Evolutionary conservation across 2,797 vertebrate species (phyloP).

Genomic region (Danio choprae): DNA sequence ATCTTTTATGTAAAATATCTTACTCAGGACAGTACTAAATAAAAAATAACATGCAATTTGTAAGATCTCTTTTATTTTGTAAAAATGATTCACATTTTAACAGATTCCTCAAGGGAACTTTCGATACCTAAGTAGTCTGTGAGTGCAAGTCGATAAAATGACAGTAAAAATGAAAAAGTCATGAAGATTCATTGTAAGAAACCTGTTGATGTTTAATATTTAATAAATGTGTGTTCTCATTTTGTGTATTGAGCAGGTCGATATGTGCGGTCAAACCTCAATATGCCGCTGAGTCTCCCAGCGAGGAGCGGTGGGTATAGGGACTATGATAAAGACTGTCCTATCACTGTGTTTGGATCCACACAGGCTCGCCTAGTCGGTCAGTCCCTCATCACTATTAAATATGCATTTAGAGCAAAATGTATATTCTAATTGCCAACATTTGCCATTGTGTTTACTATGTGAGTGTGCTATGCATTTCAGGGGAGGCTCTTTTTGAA

Average conservation of each 20-base stretch:
- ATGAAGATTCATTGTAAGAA: not conserved
- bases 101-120: too few species aligned
- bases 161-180: not conserved
- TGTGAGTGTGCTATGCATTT: constrained; percentile 31
- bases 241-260: constrained; percentile 77
- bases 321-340: constrained; percentile 96
- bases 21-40: too few species aligned
- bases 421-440: not conserved
- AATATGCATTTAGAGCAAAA: not conserved
- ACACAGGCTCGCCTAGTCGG: constrained; percentile 94
- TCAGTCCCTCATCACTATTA: constrained; percentile 67
- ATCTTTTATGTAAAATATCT: too few species aligned
- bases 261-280: constrained; percentile 95
- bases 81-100: too few species aligned
- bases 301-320: constrained; percentile 86
- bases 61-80: too few species aligned
- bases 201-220: not conserved
- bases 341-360: constrained; percentile 96
- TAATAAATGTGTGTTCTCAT: too few species aligned
- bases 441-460: not conserved
- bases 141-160: not conserved
- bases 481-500: constrained; percentile 94
- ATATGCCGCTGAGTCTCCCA: constrained; percentile 93
- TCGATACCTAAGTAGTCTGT: too few species aligned
- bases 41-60: too few species aligned